Conservation (phyloP, 2,113 vertebrate genomes). For the Chrysemys picta region DNA sequence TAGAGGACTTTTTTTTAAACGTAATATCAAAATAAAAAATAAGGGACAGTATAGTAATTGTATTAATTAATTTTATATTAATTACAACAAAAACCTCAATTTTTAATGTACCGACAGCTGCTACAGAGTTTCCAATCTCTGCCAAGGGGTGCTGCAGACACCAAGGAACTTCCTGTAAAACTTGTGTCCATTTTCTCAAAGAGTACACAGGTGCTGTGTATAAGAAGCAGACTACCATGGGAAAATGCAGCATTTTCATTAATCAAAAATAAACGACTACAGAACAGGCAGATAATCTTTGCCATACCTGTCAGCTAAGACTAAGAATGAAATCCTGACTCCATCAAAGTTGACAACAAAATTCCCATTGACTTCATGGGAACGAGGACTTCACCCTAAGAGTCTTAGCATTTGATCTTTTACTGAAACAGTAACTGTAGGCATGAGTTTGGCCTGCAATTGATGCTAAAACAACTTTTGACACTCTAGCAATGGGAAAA, state of each 20-base stretch:
- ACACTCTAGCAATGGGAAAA: neutral
- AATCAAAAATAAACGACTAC: neutral
- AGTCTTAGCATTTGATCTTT: neutral
- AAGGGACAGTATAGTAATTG: neutral
- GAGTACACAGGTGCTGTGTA: neutral
- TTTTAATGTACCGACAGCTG: too few species aligned
- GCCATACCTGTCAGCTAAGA: neutral
- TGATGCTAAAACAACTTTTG: neutral
- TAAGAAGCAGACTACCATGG: neutral
- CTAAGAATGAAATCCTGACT: too few species aligned
- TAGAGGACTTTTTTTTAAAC: neutral
- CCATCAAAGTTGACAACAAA: neutral
- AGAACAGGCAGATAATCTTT: neutral
- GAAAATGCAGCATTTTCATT: neutral
- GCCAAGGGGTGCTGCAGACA: neutral
- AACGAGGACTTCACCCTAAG: neutral
- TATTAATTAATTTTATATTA: neutral
- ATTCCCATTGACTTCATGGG: neutral
- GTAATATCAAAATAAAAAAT: neutral
- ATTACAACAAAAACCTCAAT: neutral
- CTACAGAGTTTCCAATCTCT: neutral
- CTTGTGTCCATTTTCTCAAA: neutral
- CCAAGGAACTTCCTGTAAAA: neutral
- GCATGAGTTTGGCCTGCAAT: rapidly evolving
- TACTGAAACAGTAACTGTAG: neutral